Percentiles rank a stretch among this genome's conserved stretches.
Conservation (phyloP, 2,797 vertebrate genomes). For the Hafferia zeledoni region DNA sequence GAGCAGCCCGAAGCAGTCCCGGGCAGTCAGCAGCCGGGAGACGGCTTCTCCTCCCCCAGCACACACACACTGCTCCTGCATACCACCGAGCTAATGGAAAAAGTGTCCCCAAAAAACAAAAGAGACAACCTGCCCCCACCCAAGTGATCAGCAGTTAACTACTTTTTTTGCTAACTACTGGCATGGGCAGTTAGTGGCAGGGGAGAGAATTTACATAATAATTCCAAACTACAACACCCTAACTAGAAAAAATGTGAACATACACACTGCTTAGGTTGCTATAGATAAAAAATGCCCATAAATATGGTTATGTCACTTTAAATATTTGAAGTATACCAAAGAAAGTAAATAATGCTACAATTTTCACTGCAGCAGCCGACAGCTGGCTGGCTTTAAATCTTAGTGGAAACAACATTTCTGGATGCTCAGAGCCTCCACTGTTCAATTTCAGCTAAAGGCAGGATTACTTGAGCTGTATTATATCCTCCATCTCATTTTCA, state of each 20-base stretch:
- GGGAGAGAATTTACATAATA: too few relatives aligned
- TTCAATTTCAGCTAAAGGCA: slow-evolving; percentile 72
- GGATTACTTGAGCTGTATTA: slow-evolving; percentile 74
- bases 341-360: slow-evolving; percentile 31
- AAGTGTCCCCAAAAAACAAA: too few relatives aligned
- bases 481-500: slow-evolving; percentile 80
- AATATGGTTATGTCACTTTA: slow-evolving; percentile 55
- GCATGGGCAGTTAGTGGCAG: too few relatives aligned
- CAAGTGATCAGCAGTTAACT: too few relatives aligned
- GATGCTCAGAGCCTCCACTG: slow-evolving; percentile 52
- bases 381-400: slow-evolving; percentile 70
- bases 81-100: too few relatives aligned
- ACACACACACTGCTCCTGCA: too few relatives aligned
- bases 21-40: too few relatives aligned
- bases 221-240: too few relatives aligned
- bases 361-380: slow-evolving; percentile 33
- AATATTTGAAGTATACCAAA: slow-evolving; percentile 57
- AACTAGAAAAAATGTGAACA: slow-evolving; percentile 30
- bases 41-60: too few relatives aligned
- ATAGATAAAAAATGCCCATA: slow-evolving; percentile 6
- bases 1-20: too few relatives aligned
- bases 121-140: too few relatives aligned
- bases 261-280: slow-evolving; percentile 2
- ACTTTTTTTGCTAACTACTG: too few relatives aligned
- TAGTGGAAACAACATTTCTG: slow-evolving; percentile 58